A percentile compares a stretch with the other conserved stretches of the same genome.
phyloP scores from a whole-genome alignment of 1,140 invertebrate species.

The Drosophila santomea region DNA sequence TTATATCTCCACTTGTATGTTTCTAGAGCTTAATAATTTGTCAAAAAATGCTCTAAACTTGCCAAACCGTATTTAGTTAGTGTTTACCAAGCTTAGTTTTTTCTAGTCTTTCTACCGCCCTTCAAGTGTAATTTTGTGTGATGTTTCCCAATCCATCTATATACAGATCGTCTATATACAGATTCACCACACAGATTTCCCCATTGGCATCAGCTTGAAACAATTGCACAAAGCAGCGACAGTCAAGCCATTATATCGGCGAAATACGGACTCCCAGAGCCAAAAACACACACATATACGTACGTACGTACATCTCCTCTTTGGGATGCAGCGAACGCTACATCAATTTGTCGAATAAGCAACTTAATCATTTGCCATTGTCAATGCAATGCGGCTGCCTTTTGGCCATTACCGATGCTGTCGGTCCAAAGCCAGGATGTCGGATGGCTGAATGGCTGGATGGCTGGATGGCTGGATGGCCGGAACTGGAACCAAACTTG shows the following conservation, averaged over 20 bases:
- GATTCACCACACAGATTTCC: slow-evolving; percentile 9
- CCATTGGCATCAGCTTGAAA: slow-evolving; percentile 39
- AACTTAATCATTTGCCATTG: slow-evolving; percentile 81
- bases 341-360: slow-evolving; percentile 82
- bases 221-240: slow-evolving; percentile 21
- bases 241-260: slow-evolving; percentile 33
- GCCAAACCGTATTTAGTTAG: background rate
- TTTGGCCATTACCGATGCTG: slow-evolving; percentile 22
- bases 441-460: too few relatives aligned
- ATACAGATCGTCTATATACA: background rate
- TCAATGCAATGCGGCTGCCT: slow-evolving; percentile 61
- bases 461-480: too few relatives aligned
- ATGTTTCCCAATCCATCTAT: background rate
- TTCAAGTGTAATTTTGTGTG: background rate
- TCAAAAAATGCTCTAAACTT: background rate
- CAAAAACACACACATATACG: background rate
- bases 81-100: background rate
- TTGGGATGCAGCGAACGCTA: slow-evolving; percentile 43
- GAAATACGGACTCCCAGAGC: slow-evolving; percentile 14
- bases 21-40: background rate
- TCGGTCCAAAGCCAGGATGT: background rate
- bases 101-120: background rate
- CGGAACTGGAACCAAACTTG: slow-evolving; percentile 21
- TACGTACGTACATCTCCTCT: slow-evolving; percentile 1
- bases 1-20: background rate